Evolutionary conservation across 2,113 vertebrate species (phyloP).

Genomic region (Hystrix cristata): DNA sequence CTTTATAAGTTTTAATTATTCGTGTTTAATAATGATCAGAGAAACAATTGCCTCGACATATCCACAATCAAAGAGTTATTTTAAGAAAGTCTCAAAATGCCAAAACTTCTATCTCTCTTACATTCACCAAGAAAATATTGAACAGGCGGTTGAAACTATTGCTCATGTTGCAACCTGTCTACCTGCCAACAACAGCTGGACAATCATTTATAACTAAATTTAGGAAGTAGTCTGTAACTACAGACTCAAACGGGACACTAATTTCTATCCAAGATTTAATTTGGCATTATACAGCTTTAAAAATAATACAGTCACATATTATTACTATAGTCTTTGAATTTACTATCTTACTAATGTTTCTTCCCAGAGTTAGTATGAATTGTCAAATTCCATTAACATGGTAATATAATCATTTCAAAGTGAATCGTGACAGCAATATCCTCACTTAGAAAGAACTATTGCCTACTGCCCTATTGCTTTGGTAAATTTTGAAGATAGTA

Average conservation of each 20-base stretch:
- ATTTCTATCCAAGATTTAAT: slow-evolving; percentile 73
- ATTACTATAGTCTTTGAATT: not conserved
- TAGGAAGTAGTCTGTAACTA: slow-evolving; percentile 65
- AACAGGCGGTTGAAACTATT: slow-evolving; percentile 63
- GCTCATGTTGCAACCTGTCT: slow-evolving; percentile 62
- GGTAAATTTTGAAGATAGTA: not conserved
- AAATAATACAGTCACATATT: not conserved
- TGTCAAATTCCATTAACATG: not conserved
- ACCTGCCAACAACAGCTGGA: slow-evolving; percentile 80
- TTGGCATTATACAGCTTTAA: slow-evolving; percentile 21
- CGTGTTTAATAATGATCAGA: not conserved
- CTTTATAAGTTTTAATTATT: not conserved
- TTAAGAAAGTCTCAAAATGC: not conserved
- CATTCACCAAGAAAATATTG: not conserved
- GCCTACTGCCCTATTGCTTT: not conserved
- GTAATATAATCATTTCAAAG: not conserved
- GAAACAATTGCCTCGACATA: not conserved
- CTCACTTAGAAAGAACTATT: not conserved
- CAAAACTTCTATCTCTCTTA: not conserved
- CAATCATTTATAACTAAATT: slow-evolving; percentile 74
- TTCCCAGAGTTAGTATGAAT: not conserved
- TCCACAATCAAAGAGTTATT: not conserved
- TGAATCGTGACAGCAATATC: not conserved
- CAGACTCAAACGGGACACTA: slow-evolving; percentile 49
- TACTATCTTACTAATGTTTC: not conserved